Evolutionary conservation across 2,888 invertebrate genomes (phyloP), one percentile per base, ranked within the genome.

Genomic region (Colletes collaris): DNA sequence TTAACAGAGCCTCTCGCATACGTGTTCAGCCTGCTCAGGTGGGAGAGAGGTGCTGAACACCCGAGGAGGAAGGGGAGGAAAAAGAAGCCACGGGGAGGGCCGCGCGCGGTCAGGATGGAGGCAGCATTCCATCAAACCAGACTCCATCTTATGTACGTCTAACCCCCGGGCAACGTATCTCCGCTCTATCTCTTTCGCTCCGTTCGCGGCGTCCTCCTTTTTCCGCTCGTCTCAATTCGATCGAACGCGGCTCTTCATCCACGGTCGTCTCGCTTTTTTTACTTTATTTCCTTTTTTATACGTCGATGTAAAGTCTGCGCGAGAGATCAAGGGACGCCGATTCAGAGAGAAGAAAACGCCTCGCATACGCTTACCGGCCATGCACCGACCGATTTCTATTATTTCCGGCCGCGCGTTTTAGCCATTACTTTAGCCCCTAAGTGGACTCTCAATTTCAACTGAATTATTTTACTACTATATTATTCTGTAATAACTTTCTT

Each of bases 91-190:
- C 27, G 74, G 79, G 78, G 87, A 85, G 86, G 85, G 83, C 83
- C 81, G 76, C 66, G 82, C 80, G 75, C 71, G 86, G 82, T 83
- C 78, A 84, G 85, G 87, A 89, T 87, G 87, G 88, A 89, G 90
- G 91, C 91, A 90, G 89, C 92, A 92, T 92, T 92, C 92, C 92
- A 92, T 92, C 92, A 92, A 92, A 92, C 90, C 92, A 92, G 92
- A 91, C 92, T 91, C 91, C 92, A 92, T 92, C 92, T 92, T 90
- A 90, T 87, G 86, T 88, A 88, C 87, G 87, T 89, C 86, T 89
- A 89, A 87, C 89, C 90, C 90, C 83, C 88, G 79, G 87, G 90
- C 90, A 84, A 88, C 87, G 84, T 82, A 86, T 88, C 88, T 87
- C 83, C 72, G 72, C 82, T 79, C 76, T 76, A 49, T 80, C 73